Conservation (phyloP, 1,140 invertebrate species). For the roundworm (Caenorhabditis elegans) region WBcel235 BX284603.4:9792501-9793000, state of each 20-base stretch:
- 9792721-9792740: conserved; percentile 13
- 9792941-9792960: no score
- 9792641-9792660: background rate
- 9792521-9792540: no score
- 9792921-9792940: no score
- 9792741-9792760: background rate
- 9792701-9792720: conserved; percentile 25
- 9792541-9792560: no score
- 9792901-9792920: no score
- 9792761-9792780: conserved; percentile 2
- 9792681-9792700: conserved; percentile 22
- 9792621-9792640: background rate
- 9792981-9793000: no score
- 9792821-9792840: background rate
- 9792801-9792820: background rate
- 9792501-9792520: no score
- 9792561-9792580: background rate
- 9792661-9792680: conserved; percentile 13
- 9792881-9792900: no score
- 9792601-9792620: conserved; percentile 23
- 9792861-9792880: background rate
- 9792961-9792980: no score
- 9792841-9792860: background rate
- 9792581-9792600: background rate
- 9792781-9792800: background rate